Evolutionary conservation across 2,888 invertebrate genomes (phyloP).

Genomic region (Plagodis dolabraria): DNA sequence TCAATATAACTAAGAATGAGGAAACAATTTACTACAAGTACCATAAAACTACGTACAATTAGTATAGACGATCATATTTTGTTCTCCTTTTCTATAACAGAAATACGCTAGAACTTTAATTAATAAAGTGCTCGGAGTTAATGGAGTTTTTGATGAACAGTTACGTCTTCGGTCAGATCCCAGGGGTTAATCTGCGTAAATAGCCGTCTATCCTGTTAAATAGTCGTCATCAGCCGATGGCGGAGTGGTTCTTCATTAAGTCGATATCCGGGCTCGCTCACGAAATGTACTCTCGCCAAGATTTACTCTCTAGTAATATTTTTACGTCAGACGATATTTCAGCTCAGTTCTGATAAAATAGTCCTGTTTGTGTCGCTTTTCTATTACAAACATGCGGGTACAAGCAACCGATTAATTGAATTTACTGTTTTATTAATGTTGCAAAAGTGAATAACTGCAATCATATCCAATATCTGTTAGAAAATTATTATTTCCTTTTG

Average conservation of each 20-base stretch:
- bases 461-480: no score
- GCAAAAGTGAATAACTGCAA: no score
- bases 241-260: conserved; percentile 66
- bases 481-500: no score
- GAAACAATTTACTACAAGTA: not conserved
- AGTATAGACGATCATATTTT: not conserved
- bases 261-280: conserved; percentile 49
- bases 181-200: conserved; percentile 59
- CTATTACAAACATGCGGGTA: not conserved
- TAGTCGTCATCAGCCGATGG: conserved; percentile 56
- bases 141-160: conserved; percentile 58
- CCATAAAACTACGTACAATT: conserved; percentile 20
- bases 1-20: no score
- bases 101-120: conserved; percentile 43
- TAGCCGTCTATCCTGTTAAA: conserved; percentile 59
- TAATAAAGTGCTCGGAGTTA: conserved; percentile 44
- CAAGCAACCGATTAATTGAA: not conserved
- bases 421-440: no score
- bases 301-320: conserved; percentile 43
- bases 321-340: conserved; percentile 14
- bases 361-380: not conserved
- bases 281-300: conserved; percentile 50
- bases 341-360: conserved; percentile 6
- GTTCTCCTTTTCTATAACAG: conserved; percentile 33
- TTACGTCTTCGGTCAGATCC: conserved; percentile 53